Evolutionary conservation across 2,888 invertebrate species (phyloP).

Genomic region (Drosophila mimica): DNA sequence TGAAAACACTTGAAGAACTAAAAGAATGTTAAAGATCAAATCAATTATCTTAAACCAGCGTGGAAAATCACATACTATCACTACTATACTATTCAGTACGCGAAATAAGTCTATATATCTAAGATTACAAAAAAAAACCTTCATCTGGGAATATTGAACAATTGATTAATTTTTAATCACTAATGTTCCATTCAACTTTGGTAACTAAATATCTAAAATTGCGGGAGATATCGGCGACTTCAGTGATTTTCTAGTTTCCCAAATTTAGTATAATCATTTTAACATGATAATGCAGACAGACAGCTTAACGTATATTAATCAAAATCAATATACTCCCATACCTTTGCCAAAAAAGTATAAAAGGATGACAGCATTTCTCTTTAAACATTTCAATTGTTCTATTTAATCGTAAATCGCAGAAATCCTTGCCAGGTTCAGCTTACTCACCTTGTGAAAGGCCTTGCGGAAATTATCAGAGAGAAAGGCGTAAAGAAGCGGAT

Average conservation of each 20-base stretch:
- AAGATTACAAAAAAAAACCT: too few species aligned
- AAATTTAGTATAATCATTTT: too few species aligned
- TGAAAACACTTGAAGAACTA: conserved; percentile 51
- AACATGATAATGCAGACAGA: not conserved
- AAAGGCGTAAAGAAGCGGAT: conserved; percentile 97
- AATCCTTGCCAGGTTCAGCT: not conserved
- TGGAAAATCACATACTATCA: not conserved
- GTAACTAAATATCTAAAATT: too few species aligned
- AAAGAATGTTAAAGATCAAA: conserved; percentile 47
- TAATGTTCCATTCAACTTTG: too few species aligned
- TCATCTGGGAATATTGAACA: too few species aligned
- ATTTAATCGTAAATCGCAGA: not conserved
- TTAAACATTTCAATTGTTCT: conserved; percentile 34
- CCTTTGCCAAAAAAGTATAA: conserved; percentile 6
- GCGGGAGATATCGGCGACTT: not conserved
- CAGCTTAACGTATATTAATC: not conserved
- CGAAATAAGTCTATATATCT: not conserved
- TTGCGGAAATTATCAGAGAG: conserved; percentile 97
- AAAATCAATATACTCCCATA: not conserved
- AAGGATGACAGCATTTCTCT: conserved; percentile 38
- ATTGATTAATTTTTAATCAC: too few species aligned
- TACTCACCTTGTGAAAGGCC: conserved; percentile 90
- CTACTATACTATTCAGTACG: too few species aligned
- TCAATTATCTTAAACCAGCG: conserved; percentile 1
- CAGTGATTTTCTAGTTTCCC: not conserved